phyloP scores from a whole-genome alignment of 1,140 invertebrate species.

The Ylistrum balloti region DNA sequence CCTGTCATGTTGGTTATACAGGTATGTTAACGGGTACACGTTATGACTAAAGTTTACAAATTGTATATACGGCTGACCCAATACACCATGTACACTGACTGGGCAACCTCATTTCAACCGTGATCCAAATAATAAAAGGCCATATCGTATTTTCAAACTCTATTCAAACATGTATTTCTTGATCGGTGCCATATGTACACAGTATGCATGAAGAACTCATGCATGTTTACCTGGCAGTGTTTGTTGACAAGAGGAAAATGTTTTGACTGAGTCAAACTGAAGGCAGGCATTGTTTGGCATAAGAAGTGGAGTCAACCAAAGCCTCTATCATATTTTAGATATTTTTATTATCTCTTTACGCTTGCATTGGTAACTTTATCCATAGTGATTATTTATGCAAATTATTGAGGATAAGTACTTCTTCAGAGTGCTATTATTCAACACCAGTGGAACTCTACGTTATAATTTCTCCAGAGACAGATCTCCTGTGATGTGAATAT shows the following conservation, averaged over 20 bases:
- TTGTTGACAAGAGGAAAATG: not conserved
- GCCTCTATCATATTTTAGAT: too few relatives aligned
- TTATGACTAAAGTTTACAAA: not conserved
- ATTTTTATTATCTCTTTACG: too few relatives aligned
- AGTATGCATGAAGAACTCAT: not conserved
- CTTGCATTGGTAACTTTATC: too few relatives aligned
- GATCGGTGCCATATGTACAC: not conserved
- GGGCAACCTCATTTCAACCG: not conserved
- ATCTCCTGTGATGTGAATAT: too few relatives aligned
- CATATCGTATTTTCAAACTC: not conserved
- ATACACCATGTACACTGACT: not conserved
- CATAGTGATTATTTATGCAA: too few relatives aligned
- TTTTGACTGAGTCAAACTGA: not conserved
- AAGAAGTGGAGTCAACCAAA: too few relatives aligned
- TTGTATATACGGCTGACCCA: not conserved
- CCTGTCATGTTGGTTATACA: not conserved
- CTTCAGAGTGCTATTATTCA: too few relatives aligned
- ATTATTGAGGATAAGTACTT: too few relatives aligned
- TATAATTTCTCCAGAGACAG: too few relatives aligned
- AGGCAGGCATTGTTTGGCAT: not conserved
- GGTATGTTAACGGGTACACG: slow-evolving; percentile 1
- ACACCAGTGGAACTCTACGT: too few relatives aligned
- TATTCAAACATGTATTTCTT: not conserved
- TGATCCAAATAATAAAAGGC: slow-evolving; percentile 3
- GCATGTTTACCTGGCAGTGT: not conserved